A percentile compares a stretch with the other conserved stretches of the same genome.
phyloP scores from a whole-genome alignment of 2,888 invertebrate species.

The Dolichomitus sp. region DNA sequence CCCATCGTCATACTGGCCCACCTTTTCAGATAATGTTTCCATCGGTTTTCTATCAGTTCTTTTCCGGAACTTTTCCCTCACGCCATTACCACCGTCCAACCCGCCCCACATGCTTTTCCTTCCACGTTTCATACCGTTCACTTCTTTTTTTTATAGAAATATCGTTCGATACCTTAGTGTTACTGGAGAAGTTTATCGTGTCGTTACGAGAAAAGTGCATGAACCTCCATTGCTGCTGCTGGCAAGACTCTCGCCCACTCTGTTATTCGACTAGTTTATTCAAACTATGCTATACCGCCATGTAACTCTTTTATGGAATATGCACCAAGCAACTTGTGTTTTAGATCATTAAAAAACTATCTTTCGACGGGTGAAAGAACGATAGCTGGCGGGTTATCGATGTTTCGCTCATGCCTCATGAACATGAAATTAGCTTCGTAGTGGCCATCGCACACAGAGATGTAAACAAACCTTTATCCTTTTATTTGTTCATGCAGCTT shows the following conservation, averaged over 20 bases:
- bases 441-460: slow-evolving; percentile 49
- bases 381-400: slow-evolving; percentile 56
- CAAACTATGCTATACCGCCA: slow-evolving; percentile 11
- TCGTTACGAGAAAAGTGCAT: slow-evolving; percentile 44
- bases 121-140: slow-evolving; percentile 46
- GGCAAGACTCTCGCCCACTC: background rate
- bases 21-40: slow-evolving; percentile 66
- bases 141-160: slow-evolving; percentile 52
- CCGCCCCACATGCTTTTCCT: background rate
- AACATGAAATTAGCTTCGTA: slow-evolving; percentile 46
- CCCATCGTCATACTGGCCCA: slow-evolving; percentile 25
- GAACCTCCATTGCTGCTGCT: slow-evolving; percentile 17
- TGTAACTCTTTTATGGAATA: slow-evolving; percentile 21
- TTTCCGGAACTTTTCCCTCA: slow-evolving; percentile 46
- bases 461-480: slow-evolving; percentile 17
- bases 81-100: slow-evolving; percentile 13
- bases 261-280: slow-evolving; percentile 18
- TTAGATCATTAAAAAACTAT: slow-evolving; percentile 55
- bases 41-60: slow-evolving; percentile 68
- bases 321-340: slow-evolving; percentile 26
- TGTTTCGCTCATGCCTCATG: slow-evolving; percentile 41
- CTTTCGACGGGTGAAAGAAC: slow-evolving; percentile 56
- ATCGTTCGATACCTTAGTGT: slow-evolving; percentile 60
- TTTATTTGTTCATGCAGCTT: background rate
- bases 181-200: slow-evolving; percentile 57